These are phyloP conservation scores for Schizotus pectinicornis DNA, from an alignment of 2,888 invertebrate genomes.

Conservation along the genomic window DNA sequence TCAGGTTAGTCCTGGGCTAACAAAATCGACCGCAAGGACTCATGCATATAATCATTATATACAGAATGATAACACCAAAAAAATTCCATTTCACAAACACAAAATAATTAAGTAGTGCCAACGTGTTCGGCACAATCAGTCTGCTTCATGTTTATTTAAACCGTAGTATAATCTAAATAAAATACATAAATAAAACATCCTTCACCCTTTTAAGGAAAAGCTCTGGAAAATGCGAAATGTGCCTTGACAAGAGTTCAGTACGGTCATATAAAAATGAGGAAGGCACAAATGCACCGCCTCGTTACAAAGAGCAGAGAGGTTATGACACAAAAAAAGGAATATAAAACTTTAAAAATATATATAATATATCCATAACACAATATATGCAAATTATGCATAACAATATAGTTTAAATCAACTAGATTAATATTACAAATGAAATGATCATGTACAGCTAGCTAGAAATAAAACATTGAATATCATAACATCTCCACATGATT, in stretches of 20 bases:
- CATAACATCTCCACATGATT: constrained; percentile 57
- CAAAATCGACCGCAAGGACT: constrained; percentile 58
- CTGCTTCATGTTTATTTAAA: constrained; percentile 34
- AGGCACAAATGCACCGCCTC: constrained; percentile 57
- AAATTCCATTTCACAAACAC: constrained; percentile 43
- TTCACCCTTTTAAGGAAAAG: constrained; percentile 40
- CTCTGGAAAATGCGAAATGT: constrained; percentile 33
- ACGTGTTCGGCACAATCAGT: constrained; percentile 43
- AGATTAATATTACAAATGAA: constrained; percentile 39
- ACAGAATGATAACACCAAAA: constrained; percentile 46
- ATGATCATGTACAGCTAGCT: constrained; percentile 37
- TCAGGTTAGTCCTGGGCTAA: constrained; percentile 59
- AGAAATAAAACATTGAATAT: constrained; percentile 43
- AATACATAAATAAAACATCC: constrained; percentile 34
- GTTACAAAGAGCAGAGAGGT: constrained; percentile 54
- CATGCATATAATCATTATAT: constrained; percentile 42
- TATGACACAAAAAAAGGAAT: constrained; percentile 50
- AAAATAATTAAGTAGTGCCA: constrained; percentile 44
- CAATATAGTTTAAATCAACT: constrained; percentile 31
- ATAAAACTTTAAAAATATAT: constrained; percentile 43
- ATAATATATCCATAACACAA: constrained; percentile 33
- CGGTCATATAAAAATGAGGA: constrained; percentile 55
- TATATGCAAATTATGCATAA: constrained; percentile 8
- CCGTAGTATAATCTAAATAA: constrained; percentile 33
- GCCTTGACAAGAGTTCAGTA: constrained; percentile 47